Conservation (phyloP, 2,113 vertebrate genomes). For the Notechis scutatus region DNA sequence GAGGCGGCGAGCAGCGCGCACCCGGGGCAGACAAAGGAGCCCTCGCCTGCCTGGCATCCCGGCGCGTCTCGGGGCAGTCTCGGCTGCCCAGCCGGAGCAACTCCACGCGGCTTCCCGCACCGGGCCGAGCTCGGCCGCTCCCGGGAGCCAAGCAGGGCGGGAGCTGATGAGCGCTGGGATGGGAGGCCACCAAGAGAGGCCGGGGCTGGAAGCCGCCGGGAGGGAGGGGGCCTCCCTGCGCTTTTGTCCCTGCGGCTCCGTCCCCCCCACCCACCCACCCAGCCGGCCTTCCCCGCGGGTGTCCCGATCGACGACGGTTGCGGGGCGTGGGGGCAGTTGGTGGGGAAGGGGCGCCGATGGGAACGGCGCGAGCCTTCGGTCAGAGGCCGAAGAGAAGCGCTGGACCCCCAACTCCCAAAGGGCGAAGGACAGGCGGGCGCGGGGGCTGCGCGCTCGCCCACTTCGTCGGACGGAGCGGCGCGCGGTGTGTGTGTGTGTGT, state of each 20-base stretch:
- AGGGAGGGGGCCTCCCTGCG: neutral
- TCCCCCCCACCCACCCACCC: too few species aligned
- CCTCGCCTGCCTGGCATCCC: neutral
- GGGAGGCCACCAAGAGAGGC: neutral
- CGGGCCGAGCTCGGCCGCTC: neutral
- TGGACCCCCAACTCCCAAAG: neutral
- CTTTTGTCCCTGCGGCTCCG: neutral
- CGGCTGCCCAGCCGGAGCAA: neutral
- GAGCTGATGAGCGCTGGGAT: neutral
- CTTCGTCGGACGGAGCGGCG: neutral
- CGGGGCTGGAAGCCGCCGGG: neutral
- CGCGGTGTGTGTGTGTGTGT: too few species aligned
- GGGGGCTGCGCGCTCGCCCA: neutral
- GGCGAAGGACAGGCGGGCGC: neutral
- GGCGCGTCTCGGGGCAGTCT: neutral
- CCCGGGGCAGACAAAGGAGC: neutral
- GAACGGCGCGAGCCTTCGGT: too few species aligned
- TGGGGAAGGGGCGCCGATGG: neutral
- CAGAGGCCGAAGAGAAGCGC: neutral
- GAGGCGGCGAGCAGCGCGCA: too few species aligned
- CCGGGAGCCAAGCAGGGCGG: neutral
- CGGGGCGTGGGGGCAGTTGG: neutral
- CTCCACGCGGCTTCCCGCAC: neutral
- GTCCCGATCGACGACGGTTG: neutral
- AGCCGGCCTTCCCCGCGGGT: neutral